phyloP scores from a whole-genome alignment of 2,113 vertebrate species.

The Polypterus senegalus region DNA sequence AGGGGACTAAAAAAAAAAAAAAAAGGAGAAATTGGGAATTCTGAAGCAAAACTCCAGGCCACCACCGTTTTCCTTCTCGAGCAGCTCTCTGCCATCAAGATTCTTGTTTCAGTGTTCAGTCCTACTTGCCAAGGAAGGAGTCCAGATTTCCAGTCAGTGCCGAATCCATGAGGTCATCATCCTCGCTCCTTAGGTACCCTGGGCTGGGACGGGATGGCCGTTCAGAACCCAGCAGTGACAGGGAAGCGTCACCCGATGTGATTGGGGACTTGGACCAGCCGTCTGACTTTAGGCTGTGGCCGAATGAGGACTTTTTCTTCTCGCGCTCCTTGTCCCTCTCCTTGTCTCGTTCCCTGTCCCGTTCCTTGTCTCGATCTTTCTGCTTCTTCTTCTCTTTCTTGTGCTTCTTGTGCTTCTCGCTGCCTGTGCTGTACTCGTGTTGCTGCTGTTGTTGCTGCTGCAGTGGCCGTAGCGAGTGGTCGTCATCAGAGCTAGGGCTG shows the following conservation, averaged over 20 bases:
- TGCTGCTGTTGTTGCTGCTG: conserved; percentile 48
- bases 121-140: conserved; percentile 11
- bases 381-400: conserved; percentile 96
- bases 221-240: conserved; percentile 76
- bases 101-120: too few species aligned
- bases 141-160: conserved; percentile 77
- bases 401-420: conserved; percentile 96
- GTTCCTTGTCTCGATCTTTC: conserved; percentile 71
- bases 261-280: conserved; percentile 91
- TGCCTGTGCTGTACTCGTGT: conserved; percentile 66
- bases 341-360: conserved; percentile 69
- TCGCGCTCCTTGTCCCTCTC: conserved; percentile 76
- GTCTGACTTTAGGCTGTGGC: conserved; percentile 76
- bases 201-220: conserved; percentile 75
- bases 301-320: conserved; percentile 68
- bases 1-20: too few species aligned
- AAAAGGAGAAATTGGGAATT: too few species aligned
- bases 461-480: conserved; percentile 57
- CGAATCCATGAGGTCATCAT: conserved; percentile 95
- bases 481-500: conserved; percentile 91
- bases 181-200: conserved; percentile 80
- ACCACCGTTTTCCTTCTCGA: too few species aligned
- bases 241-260: conserved; percentile 65
- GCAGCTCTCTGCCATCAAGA: too few species aligned
- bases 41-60: too few species aligned